Evolutionary conservation across 2,797 vertebrate species (phyloP), one percentile per base, ranked within the genome.

Genomic region (Cetoscarus ocellatus): DNA sequence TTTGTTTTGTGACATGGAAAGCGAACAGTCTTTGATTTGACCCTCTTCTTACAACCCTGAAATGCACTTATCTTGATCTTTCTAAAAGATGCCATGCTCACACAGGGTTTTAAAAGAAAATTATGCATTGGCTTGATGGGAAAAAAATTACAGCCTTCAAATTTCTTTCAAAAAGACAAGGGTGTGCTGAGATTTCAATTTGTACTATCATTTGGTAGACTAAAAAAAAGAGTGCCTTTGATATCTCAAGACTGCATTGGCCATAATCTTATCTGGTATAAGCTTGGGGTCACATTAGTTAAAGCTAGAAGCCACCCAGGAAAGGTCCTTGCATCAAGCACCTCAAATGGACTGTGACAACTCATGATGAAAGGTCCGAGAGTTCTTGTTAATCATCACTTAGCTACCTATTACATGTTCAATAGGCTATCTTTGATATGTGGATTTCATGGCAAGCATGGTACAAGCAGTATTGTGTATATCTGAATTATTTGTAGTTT

Each of bases 191-290:
- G 81, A 94, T 92, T 92, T 91, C 85, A 95, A 96, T 96, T 95
- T 95, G 93, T 96, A 87, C 94, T 97, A 94, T 97, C 93, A 90
- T 96, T 96, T 95, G 95, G 94, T 96, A 94, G 95, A 95, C 92
- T 89, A 92, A 94, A 93, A n/a, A 92, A 54, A 95, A 91, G 96
- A 99, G 98, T 99, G 98, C 98, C 98, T 99, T 98, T 96, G 95
- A 97, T 95, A 94, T 95, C 91, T 95, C 88, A 80, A 93, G 94
- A 95, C 94, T 94, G 94, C 94, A 93, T 95, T 88, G 94, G 94
- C 96, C 95, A 96, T 96, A 94, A 95, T 96, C 91, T 95, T 96
- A 95, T 95, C 95, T 94, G 90, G 95, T 95, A 95, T 96, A 91
- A 95, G 93, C 86, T 85, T 91, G 87, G 94, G 96, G 94, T 91